Conservation (phyloP, 2,113 vertebrate genomes). For the Danio rerio region DNA sequence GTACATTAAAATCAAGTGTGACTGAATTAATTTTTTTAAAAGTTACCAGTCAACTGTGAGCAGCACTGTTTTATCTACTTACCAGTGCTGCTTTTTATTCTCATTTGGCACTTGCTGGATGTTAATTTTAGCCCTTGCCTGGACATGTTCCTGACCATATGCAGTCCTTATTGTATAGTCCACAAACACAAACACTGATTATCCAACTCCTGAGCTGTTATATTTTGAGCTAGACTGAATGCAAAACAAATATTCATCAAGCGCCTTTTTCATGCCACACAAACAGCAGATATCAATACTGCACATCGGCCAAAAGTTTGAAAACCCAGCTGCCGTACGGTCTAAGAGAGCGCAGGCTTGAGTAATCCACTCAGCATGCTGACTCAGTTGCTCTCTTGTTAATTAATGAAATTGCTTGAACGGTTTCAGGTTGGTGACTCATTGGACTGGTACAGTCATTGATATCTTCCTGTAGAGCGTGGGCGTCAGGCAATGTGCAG, state of each 20-base stretch:
- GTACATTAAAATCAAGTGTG: too few species aligned
- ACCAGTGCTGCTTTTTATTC: too few species aligned
- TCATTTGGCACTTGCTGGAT: too few species aligned
- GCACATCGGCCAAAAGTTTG: not conserved
- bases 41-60: too few species aligned
- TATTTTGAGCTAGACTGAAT: not conserved
- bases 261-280: not conserved
- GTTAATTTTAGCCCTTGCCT: too few species aligned
- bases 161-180: not conserved
- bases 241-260: constrained; percentile 12
- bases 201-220: not conserved
- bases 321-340: constrained; percentile 11
- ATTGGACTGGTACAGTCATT: constrained; percentile 17
- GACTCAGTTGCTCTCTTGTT: constrained; percentile 29
- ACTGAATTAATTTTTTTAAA: too few species aligned
- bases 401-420: constrained; percentile 35
- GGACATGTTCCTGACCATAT: not conserved
- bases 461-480: constrained; percentile 37
- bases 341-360: constrained; percentile 17
- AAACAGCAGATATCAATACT: constrained; percentile 9
- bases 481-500: constrained; percentile 9
- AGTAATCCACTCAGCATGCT: constrained; percentile 29
- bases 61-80: too few species aligned
- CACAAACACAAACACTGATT: not conserved
- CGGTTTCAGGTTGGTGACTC: constrained; percentile 39